Conservation (phyloP, 2,113 vertebrate species). For the Saccopteryx bilineata region DNA sequence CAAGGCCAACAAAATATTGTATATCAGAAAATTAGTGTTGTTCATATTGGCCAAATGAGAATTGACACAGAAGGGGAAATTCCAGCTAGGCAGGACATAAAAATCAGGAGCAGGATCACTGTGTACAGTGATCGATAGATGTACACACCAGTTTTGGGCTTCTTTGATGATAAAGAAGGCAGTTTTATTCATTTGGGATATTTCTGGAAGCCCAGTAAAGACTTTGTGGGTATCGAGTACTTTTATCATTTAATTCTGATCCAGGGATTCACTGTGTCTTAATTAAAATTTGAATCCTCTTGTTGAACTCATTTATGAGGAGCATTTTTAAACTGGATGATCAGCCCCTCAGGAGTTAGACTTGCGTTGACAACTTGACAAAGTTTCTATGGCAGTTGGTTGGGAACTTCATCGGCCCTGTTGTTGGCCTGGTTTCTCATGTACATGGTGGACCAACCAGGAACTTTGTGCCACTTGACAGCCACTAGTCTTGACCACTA, state of each 20-base stretch:
- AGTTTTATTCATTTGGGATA: background rate
- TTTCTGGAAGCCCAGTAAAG: slow-evolving; percentile 25
- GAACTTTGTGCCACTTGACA: background rate
- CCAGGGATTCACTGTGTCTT: background rate
- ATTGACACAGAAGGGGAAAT: background rate
- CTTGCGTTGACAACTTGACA: background rate
- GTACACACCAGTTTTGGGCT: background rate
- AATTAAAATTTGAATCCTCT: slow-evolving; percentile 53
- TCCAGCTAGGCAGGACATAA: background rate
- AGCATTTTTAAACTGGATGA: background rate
- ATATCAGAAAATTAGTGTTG: background rate
- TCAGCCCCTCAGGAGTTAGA: background rate
- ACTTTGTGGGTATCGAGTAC: background rate
- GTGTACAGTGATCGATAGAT: background rate
- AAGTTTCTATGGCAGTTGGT: background rate
- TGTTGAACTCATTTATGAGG: slow-evolving; percentile 8
- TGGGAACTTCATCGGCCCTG: background rate
- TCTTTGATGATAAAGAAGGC: background rate
- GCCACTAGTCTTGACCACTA: background rate
- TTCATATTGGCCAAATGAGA: background rate
- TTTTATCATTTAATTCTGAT: slow-evolving; percentile 33
- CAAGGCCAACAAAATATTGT: too few relatives aligned
- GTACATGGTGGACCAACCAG: background rate
- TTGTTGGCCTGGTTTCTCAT: background rate
- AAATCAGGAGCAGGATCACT: background rate